phyloP scores from a whole-genome alignment of 1,140 invertebrate genomes.

The Leptopilina clavipes region DNA sequence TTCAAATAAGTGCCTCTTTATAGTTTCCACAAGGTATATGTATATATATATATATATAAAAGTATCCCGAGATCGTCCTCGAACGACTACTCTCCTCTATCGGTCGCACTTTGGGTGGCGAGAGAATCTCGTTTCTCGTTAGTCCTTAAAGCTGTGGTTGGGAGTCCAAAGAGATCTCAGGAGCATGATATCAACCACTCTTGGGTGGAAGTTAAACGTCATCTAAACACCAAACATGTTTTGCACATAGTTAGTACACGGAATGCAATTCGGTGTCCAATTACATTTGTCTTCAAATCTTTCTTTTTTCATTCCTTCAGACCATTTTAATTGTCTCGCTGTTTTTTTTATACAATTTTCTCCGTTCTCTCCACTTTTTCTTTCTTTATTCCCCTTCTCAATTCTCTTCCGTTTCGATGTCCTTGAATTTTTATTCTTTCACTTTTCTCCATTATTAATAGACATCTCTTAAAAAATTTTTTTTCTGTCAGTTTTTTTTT shows the following conservation, averaged over 20 bases:
- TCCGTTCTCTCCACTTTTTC: too few species aligned
- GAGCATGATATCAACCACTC: slow-evolving; percentile 58
- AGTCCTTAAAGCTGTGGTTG: slow-evolving; percentile 49
- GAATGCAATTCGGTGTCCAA: slow-evolving; percentile 22
- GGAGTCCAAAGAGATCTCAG: slow-evolving; percentile 52
- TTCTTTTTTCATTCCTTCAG: background rate
- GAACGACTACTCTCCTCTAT: slow-evolving; percentile 36
- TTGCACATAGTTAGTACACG: slow-evolving; percentile 33
- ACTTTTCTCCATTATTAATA: too few species aligned
- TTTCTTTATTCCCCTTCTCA: too few species aligned
- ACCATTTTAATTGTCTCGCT: too few species aligned
- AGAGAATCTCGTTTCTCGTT: slow-evolving; percentile 65
- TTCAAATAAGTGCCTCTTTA: slow-evolving; percentile 45
- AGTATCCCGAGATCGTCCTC: slow-evolving; percentile 24
- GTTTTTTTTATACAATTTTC: too few species aligned
- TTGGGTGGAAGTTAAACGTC: slow-evolving; percentile 33
- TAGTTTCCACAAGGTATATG: slow-evolving; percentile 38
- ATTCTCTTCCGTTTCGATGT: too few species aligned
- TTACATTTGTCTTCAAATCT: slow-evolving; percentile 1
- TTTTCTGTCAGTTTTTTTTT: too few species aligned
- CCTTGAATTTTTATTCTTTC: too few species aligned
- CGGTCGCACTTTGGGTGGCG: slow-evolving; percentile 60
- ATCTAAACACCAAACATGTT: slow-evolving; percentile 31
- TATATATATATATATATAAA: too few species aligned
- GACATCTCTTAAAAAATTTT: too few species aligned